Base-by-base conservation (phyloP, 2,797 vertebrate genomes). In the Oceanodroma leucorhoa region DNA sequence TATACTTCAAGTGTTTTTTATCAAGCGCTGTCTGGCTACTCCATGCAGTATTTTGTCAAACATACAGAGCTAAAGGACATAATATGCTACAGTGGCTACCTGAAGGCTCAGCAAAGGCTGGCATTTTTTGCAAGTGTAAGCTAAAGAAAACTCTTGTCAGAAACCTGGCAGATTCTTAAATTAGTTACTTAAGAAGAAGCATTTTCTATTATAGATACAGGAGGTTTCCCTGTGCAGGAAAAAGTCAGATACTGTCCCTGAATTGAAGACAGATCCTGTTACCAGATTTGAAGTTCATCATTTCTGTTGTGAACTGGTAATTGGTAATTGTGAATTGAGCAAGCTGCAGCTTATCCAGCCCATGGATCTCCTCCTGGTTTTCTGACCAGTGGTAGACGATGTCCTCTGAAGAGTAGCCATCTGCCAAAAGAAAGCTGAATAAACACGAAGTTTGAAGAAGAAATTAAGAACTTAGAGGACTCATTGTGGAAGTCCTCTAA, bases 201-300 rank as follows among this genome's bases (percentile, higher is more conserved):
- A 62, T 69, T 95, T 92, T 87, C 92, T 92, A 1, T 80, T 78
- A 55, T 3, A 78, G 60, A 55, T 54, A 83, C 1, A 66, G 46
- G n/a, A 91, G 40, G 26, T 55, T 92, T 94, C 38, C 60, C 67
- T 75, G 8, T 27, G 41, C 1, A 9, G 91, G 66, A 60, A 75
- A 34, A 92, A 61, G 26, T 65, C 76, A 58, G 32, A 50, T 43
- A 78, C 15, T 72, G 58, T 58, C 51, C 66, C 66, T 84, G 83
- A 84, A 55, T 2, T 38, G 86, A 86, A 84, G 85, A 94, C 73
- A 87, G 89, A 83, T 87, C 23, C 64, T 91, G 14, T 98, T 98
- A 99, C 99, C 99, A 21, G 99, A 99, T 97, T 99, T 99, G 96
- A 99, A 99, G 97, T 99, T 99, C 98, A 99, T 98, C 65, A 98